These are phyloP conservation scores for Andrena bucephala DNA, from an alignment of 2,888 invertebrate genomes.

Conservation along the genomic window DNA sequence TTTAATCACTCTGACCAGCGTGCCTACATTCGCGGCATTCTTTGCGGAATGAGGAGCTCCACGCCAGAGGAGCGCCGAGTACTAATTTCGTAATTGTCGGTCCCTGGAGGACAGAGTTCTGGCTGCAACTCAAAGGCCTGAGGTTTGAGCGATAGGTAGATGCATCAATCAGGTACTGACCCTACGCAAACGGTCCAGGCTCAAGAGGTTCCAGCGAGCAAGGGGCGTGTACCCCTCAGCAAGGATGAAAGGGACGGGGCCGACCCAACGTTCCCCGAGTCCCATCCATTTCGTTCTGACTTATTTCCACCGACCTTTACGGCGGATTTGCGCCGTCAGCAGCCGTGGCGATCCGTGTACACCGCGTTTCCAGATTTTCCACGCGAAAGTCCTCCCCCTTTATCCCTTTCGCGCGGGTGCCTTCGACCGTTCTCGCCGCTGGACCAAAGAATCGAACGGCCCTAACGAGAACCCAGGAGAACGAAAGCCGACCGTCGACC, in stretches of 20 bases:
- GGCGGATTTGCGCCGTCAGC: conserved; percentile 45
- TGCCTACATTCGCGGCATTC: neutral
- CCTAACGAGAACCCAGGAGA: neutral
- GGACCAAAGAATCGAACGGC: neutral
- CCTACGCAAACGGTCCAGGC: conserved; percentile 48
- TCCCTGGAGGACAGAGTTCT: conserved; percentile 10
- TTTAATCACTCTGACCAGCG: neutral
- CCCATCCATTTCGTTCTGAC: conserved; percentile 56
- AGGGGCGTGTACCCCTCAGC: conserved; percentile 70
- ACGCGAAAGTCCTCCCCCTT: conserved; percentile 39
- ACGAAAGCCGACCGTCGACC: conserved; percentile 10
- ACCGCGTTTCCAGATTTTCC: conserved; percentile 36
- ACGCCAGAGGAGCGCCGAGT: neutral
- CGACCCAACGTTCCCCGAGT: conserved; percentile 49
- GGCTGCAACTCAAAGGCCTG: conserved; percentile 18
- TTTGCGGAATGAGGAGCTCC: neutral
- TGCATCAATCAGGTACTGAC: conserved; percentile 55
- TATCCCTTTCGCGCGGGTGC: conserved; percentile 1
- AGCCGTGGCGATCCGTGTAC: neutral
- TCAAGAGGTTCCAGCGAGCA: conserved; percentile 55
- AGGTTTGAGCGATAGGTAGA: conserved; percentile 23
- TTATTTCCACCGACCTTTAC: conserved; percentile 57
- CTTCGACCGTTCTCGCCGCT: neutral
- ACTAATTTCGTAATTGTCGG: conserved; percentile 49
- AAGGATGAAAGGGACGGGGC: conserved; percentile 69